Percentiles rank a stretch among this genome's conserved stretches.
Evolutionary conservation across 2,113 vertebrate species (phyloP).

Genomic region (Anguilla rostrata): DNA sequence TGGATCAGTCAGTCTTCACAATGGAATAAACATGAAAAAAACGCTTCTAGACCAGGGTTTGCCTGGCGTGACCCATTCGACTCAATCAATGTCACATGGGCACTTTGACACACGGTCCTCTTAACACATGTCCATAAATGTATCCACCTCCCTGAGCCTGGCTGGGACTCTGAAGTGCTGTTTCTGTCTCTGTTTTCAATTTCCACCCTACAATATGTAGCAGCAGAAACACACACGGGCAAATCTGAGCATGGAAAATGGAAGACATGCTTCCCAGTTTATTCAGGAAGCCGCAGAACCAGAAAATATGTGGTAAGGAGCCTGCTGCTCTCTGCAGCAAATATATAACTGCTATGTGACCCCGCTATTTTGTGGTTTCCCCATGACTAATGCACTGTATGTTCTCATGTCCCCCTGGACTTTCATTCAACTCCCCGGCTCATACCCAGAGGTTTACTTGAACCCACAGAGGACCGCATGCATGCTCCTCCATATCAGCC

Average conservation of each 20-base stretch:
- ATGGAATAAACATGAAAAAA: background rate
- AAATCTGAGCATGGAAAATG: background rate
- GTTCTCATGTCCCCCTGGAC: background rate
- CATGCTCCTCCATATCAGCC: background rate
- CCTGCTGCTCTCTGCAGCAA: background rate
- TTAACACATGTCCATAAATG: conserved; percentile 48
- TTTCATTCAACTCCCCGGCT: background rate
- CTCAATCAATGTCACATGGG: conserved; percentile 22
- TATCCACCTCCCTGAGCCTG: background rate
- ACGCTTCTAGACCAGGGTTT: background rate
- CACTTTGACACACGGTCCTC: conserved; percentile 45
- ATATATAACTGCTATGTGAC: background rate
- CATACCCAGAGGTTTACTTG: background rate
- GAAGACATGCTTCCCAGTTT: background rate
- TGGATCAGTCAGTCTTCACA: background rate
- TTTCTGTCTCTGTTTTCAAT: background rate
- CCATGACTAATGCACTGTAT: background rate
- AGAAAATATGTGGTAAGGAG: background rate
- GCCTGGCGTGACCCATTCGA: background rate
- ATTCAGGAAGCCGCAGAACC: background rate
- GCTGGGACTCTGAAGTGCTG: background rate
- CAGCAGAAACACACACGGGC: background rate
- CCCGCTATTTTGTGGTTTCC: background rate
- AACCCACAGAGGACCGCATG: background rate
- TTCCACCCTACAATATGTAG: background rate